Percentiles rank a stretch among this genome's conserved stretches.
Evolutionary conservation across 2,113 vertebrate species (phyloP).

Genomic region (Phasianus colchicus): DNA sequence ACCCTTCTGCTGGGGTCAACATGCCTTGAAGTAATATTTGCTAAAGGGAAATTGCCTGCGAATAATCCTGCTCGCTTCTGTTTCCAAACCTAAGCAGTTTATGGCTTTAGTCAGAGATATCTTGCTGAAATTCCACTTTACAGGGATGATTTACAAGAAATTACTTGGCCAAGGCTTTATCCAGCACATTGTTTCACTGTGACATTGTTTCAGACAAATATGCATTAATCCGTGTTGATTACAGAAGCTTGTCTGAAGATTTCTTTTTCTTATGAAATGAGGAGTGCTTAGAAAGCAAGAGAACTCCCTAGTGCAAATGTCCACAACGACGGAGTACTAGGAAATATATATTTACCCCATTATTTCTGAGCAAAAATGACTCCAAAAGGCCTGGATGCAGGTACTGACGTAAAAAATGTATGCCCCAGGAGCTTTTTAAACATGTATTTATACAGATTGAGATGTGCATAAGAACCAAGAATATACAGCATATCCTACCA

Average conservation of each 20-base stretch:
- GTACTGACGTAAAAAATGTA: background rate
- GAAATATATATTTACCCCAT: background rate
- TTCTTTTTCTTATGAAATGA: background rate
- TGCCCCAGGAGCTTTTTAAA: background rate
- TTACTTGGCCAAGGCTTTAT: background rate
- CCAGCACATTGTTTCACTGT: background rate
- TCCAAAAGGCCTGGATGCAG: background rate
- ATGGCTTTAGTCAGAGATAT: background rate
- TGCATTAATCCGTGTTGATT: background rate
- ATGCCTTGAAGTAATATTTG: background rate
- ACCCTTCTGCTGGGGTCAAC: fast-evolving
- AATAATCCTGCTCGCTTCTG: background rate
- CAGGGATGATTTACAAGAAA: background rate
- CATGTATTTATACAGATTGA: background rate
- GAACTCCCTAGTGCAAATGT: background rate
- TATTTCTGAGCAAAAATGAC: background rate
- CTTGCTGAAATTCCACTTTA: background rate
- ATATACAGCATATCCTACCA: background rate
- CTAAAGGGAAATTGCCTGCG: background rate
- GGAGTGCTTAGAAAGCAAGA: background rate
- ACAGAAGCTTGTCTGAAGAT: background rate
- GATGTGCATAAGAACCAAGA: background rate
- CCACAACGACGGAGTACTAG: background rate
- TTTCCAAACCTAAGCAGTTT: background rate
- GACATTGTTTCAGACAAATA: background rate